Evolutionary conservation across 1,140 invertebrate genomes (phyloP).

Genomic region (Bombus soroeensis): DNA sequence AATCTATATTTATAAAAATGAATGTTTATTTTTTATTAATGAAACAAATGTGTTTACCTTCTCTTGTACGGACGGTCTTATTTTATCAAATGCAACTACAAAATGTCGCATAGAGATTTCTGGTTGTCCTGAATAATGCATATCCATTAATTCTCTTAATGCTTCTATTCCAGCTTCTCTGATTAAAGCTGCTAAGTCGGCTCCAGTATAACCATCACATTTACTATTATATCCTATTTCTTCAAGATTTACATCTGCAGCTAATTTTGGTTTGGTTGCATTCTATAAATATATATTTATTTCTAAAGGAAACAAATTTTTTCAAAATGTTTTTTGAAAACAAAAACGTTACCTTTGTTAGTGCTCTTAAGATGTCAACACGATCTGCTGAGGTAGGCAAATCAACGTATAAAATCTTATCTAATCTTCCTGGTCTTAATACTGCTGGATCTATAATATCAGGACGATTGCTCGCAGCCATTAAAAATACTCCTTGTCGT

Average conservation of each 20-base stretch:
- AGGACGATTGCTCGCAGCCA: constrained; percentile 98
- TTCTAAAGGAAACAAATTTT: constrained; percentile 23
- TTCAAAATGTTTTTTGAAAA: neutral
- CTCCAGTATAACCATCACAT: constrained; percentile 94
- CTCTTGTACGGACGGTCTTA: constrained; percentile 90
- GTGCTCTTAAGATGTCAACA: constrained; percentile 93
- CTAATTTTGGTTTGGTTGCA: constrained; percentile 89
- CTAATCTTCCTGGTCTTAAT: constrained; percentile 95
- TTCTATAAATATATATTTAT: constrained; percentile 82
- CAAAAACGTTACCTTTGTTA: constrained; percentile 90
- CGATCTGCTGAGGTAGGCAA: constrained; percentile 92
- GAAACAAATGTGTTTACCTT: constrained; percentile 82
- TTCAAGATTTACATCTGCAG: constrained; percentile 90
- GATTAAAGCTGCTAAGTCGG: constrained; percentile 94
- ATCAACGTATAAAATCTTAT: constrained; percentile 97
- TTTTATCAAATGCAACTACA: constrained; percentile 87
- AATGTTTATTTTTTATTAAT: neutral
- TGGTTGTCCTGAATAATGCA: constrained; percentile 61
- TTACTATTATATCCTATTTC: constrained; percentile 85
- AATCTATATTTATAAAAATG: neutral
- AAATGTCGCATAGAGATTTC: constrained; percentile 84
- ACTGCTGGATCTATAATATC: constrained; percentile 99
- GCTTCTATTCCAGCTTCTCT: constrained; percentile 91
- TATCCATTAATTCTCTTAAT: constrained; percentile 86
- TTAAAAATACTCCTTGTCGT: constrained; percentile 94